Conservation (phyloP, 2,797 vertebrate species). For the Avahi laniger region DNA sequence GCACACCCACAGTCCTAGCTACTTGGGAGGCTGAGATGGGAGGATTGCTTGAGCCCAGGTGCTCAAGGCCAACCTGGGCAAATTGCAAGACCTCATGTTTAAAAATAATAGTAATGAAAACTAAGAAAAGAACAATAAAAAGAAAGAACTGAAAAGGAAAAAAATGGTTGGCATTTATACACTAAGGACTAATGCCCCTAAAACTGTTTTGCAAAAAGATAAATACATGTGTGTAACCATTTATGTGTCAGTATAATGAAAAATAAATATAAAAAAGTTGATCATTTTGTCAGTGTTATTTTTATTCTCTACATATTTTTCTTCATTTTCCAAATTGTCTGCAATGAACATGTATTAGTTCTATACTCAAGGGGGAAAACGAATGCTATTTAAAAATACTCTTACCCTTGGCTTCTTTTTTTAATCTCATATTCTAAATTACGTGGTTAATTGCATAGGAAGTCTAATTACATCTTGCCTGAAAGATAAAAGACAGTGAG, state of each 20-base stretch:
- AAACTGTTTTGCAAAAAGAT: slow-evolving; percentile 3
- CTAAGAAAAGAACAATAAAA: neutral
- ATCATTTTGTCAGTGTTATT: neutral
- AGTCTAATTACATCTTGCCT: slow-evolving; percentile 69
- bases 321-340: slow-evolving; percentile 29
- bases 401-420: neutral
- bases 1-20: neutral
- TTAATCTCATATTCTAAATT: slow-evolving; percentile 36
- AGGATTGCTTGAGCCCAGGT: neutral
- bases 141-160: neutral
- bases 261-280: slow-evolving; percentile 12
- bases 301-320: slow-evolving; percentile 47
- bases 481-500: slow-evolving; percentile 59
- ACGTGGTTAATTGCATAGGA: slow-evolving; percentile 53
- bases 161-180: neutral
- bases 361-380: neutral
- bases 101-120: neutral
- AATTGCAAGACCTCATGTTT: neutral
- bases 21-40: neutral
- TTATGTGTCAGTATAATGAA: neutral
- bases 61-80: neutral
- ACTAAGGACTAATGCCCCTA: neutral
- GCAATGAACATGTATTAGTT: slow-evolving; percentile 26
- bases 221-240: neutral
- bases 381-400: slow-evolving; percentile 49